phyloP scores from a whole-genome alignment of 37 sponge, comb jelly and placozoan genomes.

The Agelas oroides region DNA sequence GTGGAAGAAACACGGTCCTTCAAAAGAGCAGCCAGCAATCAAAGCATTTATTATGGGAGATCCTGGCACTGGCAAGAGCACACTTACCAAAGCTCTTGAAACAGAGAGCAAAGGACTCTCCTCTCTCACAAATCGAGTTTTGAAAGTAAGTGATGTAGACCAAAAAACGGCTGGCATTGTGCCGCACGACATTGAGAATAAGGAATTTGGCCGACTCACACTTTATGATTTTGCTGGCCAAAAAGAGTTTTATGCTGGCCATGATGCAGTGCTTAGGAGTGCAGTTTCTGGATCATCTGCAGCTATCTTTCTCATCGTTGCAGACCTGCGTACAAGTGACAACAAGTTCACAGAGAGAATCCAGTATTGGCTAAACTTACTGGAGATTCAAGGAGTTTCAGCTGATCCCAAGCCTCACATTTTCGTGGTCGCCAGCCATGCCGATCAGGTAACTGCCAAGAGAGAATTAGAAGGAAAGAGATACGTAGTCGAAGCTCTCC shows the following conservation, averaged over 20 bases:
- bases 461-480: too few species aligned
- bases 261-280: neutral
- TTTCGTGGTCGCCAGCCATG: neutral
- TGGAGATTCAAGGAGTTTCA: neutral
- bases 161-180: conserved; percentile 4
- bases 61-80: neutral
- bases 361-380: neutral
- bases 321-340: neutral
- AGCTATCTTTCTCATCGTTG: neutral
- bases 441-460: neutral
- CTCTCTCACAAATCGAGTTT: neutral
- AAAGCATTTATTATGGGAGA: neutral
- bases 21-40: neutral
- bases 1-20: too few species aligned
- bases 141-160: neutral
- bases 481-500: too few species aligned
- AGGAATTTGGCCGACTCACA: neutral
- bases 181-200: neutral
- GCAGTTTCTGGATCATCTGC: neutral
- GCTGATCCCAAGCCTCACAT: neutral
- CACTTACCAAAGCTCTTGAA: too few species aligned
- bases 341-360: neutral
- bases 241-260: conserved; percentile 1
- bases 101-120: neutral
- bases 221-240: conserved; percentile 5